phyloP scores from a whole-genome alignment of 2,888 invertebrate genomes.

The Rhamphomyia laevipes region DNA sequence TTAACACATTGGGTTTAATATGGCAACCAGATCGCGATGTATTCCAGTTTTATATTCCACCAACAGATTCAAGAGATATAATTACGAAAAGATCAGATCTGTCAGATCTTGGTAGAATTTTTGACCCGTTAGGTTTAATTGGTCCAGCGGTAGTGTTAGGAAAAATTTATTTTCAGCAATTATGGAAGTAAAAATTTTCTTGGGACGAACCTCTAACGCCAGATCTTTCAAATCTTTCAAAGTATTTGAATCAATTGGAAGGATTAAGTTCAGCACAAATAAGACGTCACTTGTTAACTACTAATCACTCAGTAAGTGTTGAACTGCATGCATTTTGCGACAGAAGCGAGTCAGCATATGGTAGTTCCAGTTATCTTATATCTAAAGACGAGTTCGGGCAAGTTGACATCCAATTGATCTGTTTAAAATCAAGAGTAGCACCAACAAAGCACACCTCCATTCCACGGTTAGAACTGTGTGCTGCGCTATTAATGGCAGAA shows the following conservation, averaged over 20 bases:
- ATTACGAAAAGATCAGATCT: conserved; percentile 1
- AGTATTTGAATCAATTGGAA: neutral
- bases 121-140: conserved; percentile 8
- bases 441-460: conserved; percentile 5
- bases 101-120: conserved; percentile 5
- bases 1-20: conserved; percentile 10
- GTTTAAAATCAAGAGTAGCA: conserved; percentile 10
- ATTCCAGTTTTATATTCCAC: conserved; percentile 1
- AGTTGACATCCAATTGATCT: neutral
- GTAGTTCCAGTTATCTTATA: conserved; percentile 3
- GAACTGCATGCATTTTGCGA: conserved; percentile 5
- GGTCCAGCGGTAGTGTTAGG: conserved; percentile 1
- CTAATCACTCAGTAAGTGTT: neutral
- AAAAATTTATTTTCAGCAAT: conserved; percentile 4
- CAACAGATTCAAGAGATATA: neutral
- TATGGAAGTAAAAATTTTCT: conserved; percentile 2
- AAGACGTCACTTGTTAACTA: neutral
- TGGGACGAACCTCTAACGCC: neutral
- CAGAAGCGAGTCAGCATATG: conserved; percentile 3
- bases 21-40: conserved; percentile 7
- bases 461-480: conserved; percentile 8
- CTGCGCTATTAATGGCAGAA: conserved; percentile 6
- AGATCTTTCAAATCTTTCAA: neutral
- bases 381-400: neutral
- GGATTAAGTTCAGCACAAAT: neutral